phyloP scores from a whole-genome alignment of 1,140 invertebrate genomes.

The Rhagoletis zephyria region DNA sequence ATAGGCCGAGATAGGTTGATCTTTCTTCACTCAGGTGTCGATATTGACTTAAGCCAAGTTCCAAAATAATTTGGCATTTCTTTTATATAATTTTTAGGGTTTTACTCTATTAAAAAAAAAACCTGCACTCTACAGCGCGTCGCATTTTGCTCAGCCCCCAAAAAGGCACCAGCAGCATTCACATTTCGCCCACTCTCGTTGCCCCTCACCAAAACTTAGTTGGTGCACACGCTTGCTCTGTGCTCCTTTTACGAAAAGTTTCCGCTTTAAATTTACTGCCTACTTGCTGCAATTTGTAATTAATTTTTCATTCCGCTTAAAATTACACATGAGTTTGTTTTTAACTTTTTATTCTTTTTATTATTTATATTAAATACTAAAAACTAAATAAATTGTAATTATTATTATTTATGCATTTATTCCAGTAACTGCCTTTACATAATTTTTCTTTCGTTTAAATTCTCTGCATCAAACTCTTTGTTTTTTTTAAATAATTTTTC shows the following conservation, averaged over 20 bases:
- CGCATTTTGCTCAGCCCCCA: not conserved
- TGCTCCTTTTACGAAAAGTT: not conserved
- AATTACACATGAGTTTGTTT: conserved; percentile 28
- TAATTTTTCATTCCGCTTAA: conserved; percentile 13
- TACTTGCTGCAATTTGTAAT: not conserved
- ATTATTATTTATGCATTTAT: conserved; percentile 33
- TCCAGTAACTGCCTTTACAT: not conserved
- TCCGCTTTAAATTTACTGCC: not conserved
- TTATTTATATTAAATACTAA: conserved; percentile 53
- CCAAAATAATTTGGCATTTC: too few species aligned
- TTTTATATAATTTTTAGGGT: too few species aligned
- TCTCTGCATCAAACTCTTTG: not conserved
- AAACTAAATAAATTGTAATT: conserved; percentile 48
- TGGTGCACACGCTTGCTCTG: not conserved
- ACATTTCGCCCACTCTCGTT: not conserved
- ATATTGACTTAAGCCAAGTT: too few species aligned
- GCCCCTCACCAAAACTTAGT: not conserved
- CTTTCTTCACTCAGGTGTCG: too few species aligned
- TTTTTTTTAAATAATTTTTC: conserved; percentile 8
- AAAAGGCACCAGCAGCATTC: not conserved
- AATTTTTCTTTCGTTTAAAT: conserved; percentile 35
- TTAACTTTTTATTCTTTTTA: not conserved
- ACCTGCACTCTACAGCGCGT: too few species aligned
- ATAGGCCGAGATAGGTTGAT: too few species aligned
- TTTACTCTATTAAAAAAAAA: too few species aligned